phyloP scores from a whole-genome alignment of 64 coral and sea anemone species.

The Stichodactyla helianthus region DNA sequence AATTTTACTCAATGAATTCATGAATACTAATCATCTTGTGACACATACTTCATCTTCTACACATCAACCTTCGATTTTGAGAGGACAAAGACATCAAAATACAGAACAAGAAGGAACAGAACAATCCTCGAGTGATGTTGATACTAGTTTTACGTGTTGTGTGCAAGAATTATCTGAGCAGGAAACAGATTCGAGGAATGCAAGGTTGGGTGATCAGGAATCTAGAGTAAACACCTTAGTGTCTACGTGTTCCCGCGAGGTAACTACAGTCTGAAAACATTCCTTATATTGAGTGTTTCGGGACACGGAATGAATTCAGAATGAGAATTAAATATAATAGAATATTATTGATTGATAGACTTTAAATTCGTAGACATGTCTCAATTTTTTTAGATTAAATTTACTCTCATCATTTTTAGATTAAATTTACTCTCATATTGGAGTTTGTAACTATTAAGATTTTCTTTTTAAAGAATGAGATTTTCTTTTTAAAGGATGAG shows the following conservation, averaged over 20 bases:
- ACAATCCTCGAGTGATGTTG: background rate
- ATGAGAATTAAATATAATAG: too few species aligned
- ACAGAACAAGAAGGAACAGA: background rate
- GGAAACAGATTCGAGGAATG: background rate
- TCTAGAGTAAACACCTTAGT: background rate
- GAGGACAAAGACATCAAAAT: background rate
- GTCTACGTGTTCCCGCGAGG: background rate
- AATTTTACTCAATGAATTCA: constrained; percentile 28
- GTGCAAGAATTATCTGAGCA: background rate
- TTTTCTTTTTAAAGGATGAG: too few species aligned
- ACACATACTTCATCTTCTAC: background rate
- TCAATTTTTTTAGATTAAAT: too few species aligned
- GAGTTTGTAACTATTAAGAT: too few species aligned
- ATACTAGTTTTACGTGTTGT: background rate
- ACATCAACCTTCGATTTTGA: background rate
- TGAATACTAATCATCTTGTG: background rate
- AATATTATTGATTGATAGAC: too few species aligned
- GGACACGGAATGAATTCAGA: too few species aligned
- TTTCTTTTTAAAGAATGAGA: too few species aligned
- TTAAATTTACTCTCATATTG: too few species aligned
- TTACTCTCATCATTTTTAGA: too few species aligned
- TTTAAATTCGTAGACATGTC: too few species aligned
- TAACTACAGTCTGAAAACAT: background rate
- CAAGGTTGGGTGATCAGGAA: background rate
- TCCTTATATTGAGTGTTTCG: too few species aligned